Percentiles rank a stretch among this genome's conserved stretches.
phyloP scores from a whole-genome alignment of 2,888 invertebrate species.

The Agrochola litura region DNA sequence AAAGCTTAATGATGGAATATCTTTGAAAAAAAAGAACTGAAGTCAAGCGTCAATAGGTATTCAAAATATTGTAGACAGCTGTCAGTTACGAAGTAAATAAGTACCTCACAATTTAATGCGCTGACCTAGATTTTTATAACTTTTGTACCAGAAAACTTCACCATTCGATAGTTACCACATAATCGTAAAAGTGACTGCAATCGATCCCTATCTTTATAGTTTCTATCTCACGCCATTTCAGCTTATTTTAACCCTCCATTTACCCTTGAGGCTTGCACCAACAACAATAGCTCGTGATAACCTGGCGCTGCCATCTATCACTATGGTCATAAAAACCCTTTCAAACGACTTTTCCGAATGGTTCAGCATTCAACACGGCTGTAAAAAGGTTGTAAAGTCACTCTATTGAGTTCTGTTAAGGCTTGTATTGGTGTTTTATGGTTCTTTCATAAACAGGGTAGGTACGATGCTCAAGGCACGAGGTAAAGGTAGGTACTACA shows the following conservation, averaged over 20 bases:
- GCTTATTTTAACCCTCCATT: constrained; percentile 30
- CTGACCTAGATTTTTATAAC: constrained; percentile 14
- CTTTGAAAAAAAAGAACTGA: neutral
- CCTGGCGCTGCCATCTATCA: constrained; percentile 35
- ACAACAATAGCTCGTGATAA: constrained; percentile 30
- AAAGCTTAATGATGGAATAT: neutral
- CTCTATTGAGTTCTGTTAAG: constrained; percentile 40
- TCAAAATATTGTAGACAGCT: neutral
- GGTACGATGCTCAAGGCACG: no score
- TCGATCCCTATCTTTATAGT: constrained; percentile 44
- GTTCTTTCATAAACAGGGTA: neutral
- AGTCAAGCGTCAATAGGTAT: neutral
- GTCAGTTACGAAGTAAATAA: neutral
- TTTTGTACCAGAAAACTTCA: neutral
- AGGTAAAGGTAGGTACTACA: no score
- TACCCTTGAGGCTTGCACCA: constrained; percentile 33
- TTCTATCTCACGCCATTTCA: constrained; percentile 19
- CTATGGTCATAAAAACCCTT: constrained; percentile 50
- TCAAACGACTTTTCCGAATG: constrained; percentile 43
- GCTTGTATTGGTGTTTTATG: constrained; percentile 35
- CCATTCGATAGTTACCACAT: neutral
- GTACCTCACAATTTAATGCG: neutral
- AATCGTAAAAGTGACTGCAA: constrained; percentile 38
- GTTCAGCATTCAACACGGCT: constrained; percentile 44
- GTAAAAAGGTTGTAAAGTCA: constrained; percentile 57